Percentiles rank a stretch among this genome's conserved stretches.
phyloP scores from a whole-genome alignment of 2,888 invertebrate genomes.

The Tetragnatha montana region DNA sequence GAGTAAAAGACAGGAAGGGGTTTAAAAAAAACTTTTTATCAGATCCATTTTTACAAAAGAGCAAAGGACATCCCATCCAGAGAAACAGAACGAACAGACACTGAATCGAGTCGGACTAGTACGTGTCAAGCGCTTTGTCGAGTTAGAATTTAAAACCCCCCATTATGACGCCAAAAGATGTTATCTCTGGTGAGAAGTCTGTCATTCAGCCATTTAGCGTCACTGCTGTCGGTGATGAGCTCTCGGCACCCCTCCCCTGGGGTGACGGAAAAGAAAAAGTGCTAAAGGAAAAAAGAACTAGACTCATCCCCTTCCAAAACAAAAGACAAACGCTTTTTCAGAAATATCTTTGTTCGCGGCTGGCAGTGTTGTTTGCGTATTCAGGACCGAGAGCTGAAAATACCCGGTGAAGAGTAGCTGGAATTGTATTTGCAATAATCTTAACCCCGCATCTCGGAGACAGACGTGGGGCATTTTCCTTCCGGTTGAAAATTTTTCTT shows the following conservation, averaged over 20 bases:
- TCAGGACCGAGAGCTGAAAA: constrained; percentile 21
- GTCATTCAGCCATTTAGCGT: constrained; percentile 60
- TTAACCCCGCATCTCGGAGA: constrained; percentile 17
- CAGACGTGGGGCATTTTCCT: neutral
- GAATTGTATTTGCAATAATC: constrained; percentile 27
- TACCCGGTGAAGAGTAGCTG: neutral
- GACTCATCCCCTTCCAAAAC: constrained; percentile 10
- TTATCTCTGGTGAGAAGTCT: constrained; percentile 56
- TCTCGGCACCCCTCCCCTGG: neutral
- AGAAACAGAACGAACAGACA: constrained; percentile 18
- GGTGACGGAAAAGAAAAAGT: neutral
- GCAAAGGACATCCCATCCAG: neutral
- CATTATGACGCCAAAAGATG: constrained; percentile 58
- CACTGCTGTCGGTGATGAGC: constrained; percentile 34
- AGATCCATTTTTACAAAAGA: neutral
- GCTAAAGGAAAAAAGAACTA: neutral
- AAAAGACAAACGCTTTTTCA: constrained; percentile 3
- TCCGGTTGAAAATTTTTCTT: neutral
- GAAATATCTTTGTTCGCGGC: constrained; percentile 28
- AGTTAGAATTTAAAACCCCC: constrained; percentile 42
- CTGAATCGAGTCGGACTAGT: constrained; percentile 16
- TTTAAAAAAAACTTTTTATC: neutral
- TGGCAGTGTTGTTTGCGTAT: constrained; percentile 28
- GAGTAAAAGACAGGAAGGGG: neutral
- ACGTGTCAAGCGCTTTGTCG: constrained; percentile 43